Percentiles rank a stretch among this genome's conserved stretches.
Evolutionary conservation across 2,797 vertebrate species (phyloP).

Genomic region (Acanthurus leucopareius): DNA sequence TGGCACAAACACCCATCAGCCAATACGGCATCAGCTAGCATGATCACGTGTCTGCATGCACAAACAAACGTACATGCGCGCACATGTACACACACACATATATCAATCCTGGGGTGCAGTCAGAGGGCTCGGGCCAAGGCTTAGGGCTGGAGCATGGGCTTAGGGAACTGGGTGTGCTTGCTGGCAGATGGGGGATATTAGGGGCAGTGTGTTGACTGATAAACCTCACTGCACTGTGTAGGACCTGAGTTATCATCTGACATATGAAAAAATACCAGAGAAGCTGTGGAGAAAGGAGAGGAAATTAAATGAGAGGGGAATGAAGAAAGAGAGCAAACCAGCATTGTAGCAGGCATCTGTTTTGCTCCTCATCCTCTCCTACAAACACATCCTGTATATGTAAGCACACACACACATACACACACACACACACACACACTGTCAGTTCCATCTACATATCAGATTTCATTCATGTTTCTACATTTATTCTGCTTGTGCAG

Average conservation of each 20-base stretch:
- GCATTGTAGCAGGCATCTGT: slow-evolving; percentile 55
- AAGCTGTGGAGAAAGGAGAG: slow-evolving; percentile 70
- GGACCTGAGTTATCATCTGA: slow-evolving; percentile 81
- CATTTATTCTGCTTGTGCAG: slow-evolving; percentile 58
- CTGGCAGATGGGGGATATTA: slow-evolving; percentile 70
- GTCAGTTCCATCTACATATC: slow-evolving; percentile 53
- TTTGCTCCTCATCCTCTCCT: slow-evolving; percentile 50
- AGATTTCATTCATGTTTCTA: slow-evolving; percentile 62
- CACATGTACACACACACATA: slow-evolving; percentile 10
- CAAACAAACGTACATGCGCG: slow-evolving; percentile 18
- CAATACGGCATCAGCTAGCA: slow-evolving; percentile 23
- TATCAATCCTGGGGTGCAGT: slow-evolving; percentile 57
- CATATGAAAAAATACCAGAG: slow-evolving; percentile 83
- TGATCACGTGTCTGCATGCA: slow-evolving; percentile 42
- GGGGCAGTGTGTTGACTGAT: slow-evolving; percentile 78
- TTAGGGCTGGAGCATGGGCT: slow-evolving; percentile 61
- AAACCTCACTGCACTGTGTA: slow-evolving; percentile 76
- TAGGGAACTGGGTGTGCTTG: slow-evolving; percentile 66
- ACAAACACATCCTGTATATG: slow-evolving; percentile 46
- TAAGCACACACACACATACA: slow-evolving; percentile 1
- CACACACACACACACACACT: slow-evolving; percentile 23
- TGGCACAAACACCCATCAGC: slow-evolving; percentile 53
- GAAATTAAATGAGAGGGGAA: slow-evolving; percentile 69
- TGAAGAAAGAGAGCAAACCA: slow-evolving; percentile 56
- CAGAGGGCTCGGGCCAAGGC: slow-evolving; percentile 60